Evolutionary conservation across 2,888 invertebrate species (phyloP), one percentile per base, ranked within the genome.

Genomic region (Drosophila tanythrix): DNA sequence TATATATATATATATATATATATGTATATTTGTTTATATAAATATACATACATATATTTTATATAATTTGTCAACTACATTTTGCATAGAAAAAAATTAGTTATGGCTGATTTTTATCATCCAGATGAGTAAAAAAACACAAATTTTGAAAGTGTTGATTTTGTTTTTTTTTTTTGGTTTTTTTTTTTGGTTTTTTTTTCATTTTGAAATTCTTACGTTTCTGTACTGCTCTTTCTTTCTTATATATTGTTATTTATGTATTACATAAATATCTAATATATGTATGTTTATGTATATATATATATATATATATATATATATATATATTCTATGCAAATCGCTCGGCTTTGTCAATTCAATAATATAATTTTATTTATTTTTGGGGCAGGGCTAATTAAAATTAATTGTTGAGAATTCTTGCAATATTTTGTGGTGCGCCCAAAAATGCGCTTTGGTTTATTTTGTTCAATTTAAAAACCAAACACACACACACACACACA

Each of bases 11-110:
- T 70, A 48, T 72, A 58, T 68, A 50, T 71, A 58, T 62, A 52
- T 70, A 40, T 21, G 21, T 43, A 43, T n/a, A n/a, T 51, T 11
- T 51, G 11, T 18, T 8, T 29, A 48, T 59, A 53, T 70, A 40
- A 69, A 59, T 64, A 50, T 68, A 62, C 65, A 57, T 78, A 52
- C 62, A 58, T 70, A 46, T 60, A 64, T 69, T 48, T 76, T 13
- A 43, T 76, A 55, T 72, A 61, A 74, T 75, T 86, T 84, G 66
- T 81, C 74, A 73, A 82, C 86, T 83, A 88, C 74, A 52, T 82
- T 84, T 85, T 77, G 83, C 77, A 82, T 88, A 85, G 69, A 88
- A 88, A 79, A 76, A 76, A 80, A 65, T 63, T 81, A 76, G 72
- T 76, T 72, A 66, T 81, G 72, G 72, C 68, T 80, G 78, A 80